Base-by-base conservation (phyloP, 92 coral and sea anemone species). In the Virgularia gustaviana region DNA sequence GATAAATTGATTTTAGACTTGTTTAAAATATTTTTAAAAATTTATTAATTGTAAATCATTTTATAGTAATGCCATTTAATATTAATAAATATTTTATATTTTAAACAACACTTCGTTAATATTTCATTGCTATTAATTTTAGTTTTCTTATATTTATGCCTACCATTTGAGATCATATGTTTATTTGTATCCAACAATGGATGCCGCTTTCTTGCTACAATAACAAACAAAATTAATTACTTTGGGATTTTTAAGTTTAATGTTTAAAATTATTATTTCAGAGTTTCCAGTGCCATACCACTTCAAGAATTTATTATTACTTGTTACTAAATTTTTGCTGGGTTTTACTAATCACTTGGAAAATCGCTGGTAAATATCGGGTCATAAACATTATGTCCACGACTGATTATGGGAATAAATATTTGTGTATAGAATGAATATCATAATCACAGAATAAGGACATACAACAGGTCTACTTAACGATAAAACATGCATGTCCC, bases 121-220 rank as follows among this genome's bases (percentile, higher is more conserved):
- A 4, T 47, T 25, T 3, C 2, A 16, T 47, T 47, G 4, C 16
- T 25, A 16, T 2, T 3, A 60, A n/a, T 60, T 60, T 10, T 55
- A 34, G 34, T n/a, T 9, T 68, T 27, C 51, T 0, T 18, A 31
- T 49, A 52, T 49, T 68, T 49, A 32, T 6, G 25, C 75, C 22
- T 68, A 68, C 75, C 75, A 51, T 49, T 0, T 43, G 42, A 4
- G 33, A 39, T 66, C 33, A 25, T 58, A 49, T 10, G 0, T 68
- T 68, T 68, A 68, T 68, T 68, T 68, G 75, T 68, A 68, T 29
- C 75, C 75, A 68, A 15, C 0, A 11, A 68, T 68, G 16, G 75
- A 49, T 35, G 75, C 45, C 13, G 75, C 75, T 68, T 68, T 68
- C 33, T 68, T 49, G 54, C 75, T 68, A 68, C 33, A 68, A 49